Evolutionary conservation across 2,113 vertebrate genomes (phyloP).

Genomic region (Nerophis ophidion): DNA sequence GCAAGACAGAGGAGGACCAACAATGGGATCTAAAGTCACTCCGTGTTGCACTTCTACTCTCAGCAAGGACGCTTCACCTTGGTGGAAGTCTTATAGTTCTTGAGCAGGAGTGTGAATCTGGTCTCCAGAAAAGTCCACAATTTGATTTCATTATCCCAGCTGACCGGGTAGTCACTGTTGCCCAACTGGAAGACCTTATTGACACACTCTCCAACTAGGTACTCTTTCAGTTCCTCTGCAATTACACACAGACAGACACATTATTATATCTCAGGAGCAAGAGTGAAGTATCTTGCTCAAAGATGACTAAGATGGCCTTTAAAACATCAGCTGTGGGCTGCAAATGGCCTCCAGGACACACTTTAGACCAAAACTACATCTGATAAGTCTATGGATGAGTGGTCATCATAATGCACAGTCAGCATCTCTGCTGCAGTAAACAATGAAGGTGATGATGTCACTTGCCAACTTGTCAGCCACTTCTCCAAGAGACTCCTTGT

Average conservation of each 20-base stretch:
- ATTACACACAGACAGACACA: slow-evolving; percentile 13
- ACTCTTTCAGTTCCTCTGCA: slow-evolving; percentile 91
- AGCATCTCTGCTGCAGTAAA: too few relatives aligned
- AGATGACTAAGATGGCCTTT: too few relatives aligned
- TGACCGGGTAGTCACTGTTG: slow-evolving; percentile 90
- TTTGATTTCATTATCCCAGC: slow-evolving; percentile 97
- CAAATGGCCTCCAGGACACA: too few relatives aligned
- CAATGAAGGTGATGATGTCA: too few relatives aligned
- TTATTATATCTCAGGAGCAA: too few relatives aligned
- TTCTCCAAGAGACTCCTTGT: too few relatives aligned
- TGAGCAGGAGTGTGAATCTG: slow-evolving; percentile 87
- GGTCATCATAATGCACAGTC: too few relatives aligned
- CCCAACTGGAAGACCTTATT: slow-evolving; percentile 95
- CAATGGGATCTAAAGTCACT: neutral
- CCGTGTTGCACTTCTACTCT: neutral
- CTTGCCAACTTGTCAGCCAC: too few relatives aligned
- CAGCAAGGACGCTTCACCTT: slow-evolving; percentile 33
- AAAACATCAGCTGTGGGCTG: too few relatives aligned
- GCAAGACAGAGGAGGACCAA: neutral
- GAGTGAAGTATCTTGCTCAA: too few relatives aligned
- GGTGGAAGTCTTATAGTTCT: slow-evolving; percentile 87
- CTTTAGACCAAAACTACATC: too few relatives aligned
- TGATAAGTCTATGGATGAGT: too few relatives aligned
- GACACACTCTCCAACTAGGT: slow-evolving; percentile 84
- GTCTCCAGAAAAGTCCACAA: slow-evolving; percentile 97